phyloP scores from a whole-genome alignment of 1,140 invertebrate genomes.

The Conus betulinus region DNA sequence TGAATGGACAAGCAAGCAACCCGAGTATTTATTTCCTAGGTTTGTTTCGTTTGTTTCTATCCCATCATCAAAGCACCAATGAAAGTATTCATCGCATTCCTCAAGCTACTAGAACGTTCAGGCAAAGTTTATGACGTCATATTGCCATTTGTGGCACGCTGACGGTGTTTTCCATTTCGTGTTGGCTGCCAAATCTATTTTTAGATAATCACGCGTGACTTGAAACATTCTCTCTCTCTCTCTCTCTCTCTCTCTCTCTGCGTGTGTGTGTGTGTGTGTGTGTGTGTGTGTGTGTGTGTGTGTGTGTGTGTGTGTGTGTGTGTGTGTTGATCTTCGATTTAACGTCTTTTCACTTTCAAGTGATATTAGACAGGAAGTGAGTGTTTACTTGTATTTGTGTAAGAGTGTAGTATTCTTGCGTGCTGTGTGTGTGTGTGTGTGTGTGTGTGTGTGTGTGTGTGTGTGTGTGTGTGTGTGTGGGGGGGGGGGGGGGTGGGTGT shows the following conservation, averaged over 20 bases:
- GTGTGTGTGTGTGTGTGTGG: no score
- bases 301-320: conserved; percentile 3
- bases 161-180: not conserved
- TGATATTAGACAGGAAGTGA: no score
- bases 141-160: not conserved
- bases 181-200: not conserved
- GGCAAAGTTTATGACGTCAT: not conserved
- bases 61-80: not conserved
- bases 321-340: not conserved
- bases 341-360: no score
- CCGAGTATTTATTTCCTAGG: not conserved
- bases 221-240: not conserved
- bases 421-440: no score
- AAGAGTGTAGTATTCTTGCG: no score
- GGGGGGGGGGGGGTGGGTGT: no score
- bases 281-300: not conserved
- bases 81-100: not conserved
- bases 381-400: no score
- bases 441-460: no score
- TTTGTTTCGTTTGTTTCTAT: not conserved
- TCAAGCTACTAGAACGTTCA: not conserved
- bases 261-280: conserved; percentile 17
- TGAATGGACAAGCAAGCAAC: not conserved
- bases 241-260: not conserved
- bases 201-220: not conserved